These are phyloP conservation scores for Prionailurus viverrinus DNA, from an alignment of 2,113 vertebrate genomes.

Conservation along the genomic window DNA sequence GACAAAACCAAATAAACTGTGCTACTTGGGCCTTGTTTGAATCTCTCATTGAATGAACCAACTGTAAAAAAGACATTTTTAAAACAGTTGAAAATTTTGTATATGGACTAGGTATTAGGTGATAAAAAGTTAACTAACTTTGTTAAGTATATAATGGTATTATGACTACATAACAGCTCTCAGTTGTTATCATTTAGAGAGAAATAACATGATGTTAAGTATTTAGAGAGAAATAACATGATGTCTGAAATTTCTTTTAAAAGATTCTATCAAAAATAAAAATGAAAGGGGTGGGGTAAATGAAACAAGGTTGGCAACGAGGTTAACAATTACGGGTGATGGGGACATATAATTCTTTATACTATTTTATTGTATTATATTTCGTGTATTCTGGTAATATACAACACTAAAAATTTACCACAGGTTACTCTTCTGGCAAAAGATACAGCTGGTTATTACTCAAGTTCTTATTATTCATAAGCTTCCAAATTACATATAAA, in stretches of 20 bases:
- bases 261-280: constrained; percentile 40
- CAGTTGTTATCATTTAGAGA: background rate
- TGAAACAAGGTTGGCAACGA: background rate
- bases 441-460: background rate
- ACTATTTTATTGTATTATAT: constrained; percentile 15
- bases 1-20: too few species aligned
- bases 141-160: too few species aligned
- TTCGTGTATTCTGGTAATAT: background rate
- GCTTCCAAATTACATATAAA: constrained; percentile 56
- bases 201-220: background rate
- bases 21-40: too few species aligned
- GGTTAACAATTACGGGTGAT: background rate
- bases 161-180: background rate
- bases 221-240: background rate
- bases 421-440: background rate
- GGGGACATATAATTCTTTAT: background rate
- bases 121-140: too few species aligned
- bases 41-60: too few species aligned
- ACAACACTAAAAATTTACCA: constrained; percentile 13
- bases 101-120: too few species aligned
- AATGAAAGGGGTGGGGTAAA: background rate
- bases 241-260: background rate
- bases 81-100: too few species aligned
- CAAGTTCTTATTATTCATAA: constrained; percentile 56
- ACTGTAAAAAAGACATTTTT: too few species aligned